These are phyloP conservation scores for Himalopsyche tibetana DNA, from an alignment of 2,888 invertebrate species.

Conservation along the genomic window DNA sequence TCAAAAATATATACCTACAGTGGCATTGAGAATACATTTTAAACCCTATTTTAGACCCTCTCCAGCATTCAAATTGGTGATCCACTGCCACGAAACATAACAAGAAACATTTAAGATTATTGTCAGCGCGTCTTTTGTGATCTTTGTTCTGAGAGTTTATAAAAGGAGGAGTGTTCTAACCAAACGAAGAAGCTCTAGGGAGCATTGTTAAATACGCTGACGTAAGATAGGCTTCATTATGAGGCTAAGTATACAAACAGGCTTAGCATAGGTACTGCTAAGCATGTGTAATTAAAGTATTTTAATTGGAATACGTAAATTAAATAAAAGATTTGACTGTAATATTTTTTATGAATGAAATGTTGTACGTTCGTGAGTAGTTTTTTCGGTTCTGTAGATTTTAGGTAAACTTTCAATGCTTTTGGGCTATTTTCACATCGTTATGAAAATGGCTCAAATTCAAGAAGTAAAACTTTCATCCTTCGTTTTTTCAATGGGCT, in stretches of 20 bases:
- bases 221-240: slow-evolving; percentile 40
- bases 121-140: slow-evolving; percentile 63
- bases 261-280: slow-evolving; percentile 1
- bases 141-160: slow-evolving; percentile 63
- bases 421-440: no score
- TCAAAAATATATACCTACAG: no score
- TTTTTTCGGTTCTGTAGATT: no score
- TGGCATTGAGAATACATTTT: no score
- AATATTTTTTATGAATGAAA: not conserved
- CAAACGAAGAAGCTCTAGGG: slow-evolving; percentile 43
- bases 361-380: not conserved
- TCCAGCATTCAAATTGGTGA: not conserved
- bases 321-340: not conserved
- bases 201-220: slow-evolving; percentile 53
- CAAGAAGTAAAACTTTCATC: no score
- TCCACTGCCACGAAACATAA: slow-evolving; percentile 46
- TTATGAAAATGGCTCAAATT: no score
- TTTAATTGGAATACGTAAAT: slow-evolving; percentile 38
- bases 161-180: slow-evolving; percentile 45
- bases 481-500: no score
- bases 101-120: slow-evolving; percentile 65
- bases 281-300: slow-evolving; percentile 40
- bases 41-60: no score
- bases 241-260: slow-evolving; percentile 39
- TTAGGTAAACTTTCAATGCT: no score